A percentile compares a stretch with the other conserved stretches of the same genome.
phyloP scores from a whole-genome alignment of 2,797 vertebrate species.

The Cuculus canorus region DNA sequence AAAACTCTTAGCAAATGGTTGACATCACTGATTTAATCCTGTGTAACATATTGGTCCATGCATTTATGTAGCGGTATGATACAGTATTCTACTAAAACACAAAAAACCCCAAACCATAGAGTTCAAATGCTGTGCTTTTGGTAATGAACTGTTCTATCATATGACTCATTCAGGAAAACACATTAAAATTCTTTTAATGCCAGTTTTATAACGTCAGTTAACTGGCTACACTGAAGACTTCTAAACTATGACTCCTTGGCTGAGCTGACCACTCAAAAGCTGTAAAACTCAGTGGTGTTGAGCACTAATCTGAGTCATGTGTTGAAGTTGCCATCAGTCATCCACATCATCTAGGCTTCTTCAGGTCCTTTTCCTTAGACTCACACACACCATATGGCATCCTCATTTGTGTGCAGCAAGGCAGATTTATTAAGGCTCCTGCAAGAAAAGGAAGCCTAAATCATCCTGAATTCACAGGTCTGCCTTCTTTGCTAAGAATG shows the following conservation, averaged over 20 bases:
- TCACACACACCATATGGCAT: neutral
- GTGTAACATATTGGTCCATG: neutral
- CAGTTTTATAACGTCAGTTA: neutral
- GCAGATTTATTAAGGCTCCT: neutral
- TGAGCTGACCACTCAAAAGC: neutral
- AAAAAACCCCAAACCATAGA: neutral
- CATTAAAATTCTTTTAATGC: neutral
- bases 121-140: neutral
- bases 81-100: neutral
- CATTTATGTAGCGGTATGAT: neutral
- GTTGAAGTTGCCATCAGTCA: neutral
- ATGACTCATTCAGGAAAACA: neutral
- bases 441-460: neutral
- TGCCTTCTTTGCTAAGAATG: neutral
- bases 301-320: neutral
- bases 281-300: neutral
- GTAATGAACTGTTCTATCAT: neutral
- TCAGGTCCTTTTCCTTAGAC: neutral
- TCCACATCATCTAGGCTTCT: neutral
- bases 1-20: neutral
- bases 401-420: fast-evolving
- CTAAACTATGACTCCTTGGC: neutral
- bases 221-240: neutral
- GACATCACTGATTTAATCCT: neutral
- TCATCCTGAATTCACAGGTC: fast-evolving